Conservation (phyloP, 1,140 invertebrate genomes). For the Rhyzopertha dominica region DNA sequence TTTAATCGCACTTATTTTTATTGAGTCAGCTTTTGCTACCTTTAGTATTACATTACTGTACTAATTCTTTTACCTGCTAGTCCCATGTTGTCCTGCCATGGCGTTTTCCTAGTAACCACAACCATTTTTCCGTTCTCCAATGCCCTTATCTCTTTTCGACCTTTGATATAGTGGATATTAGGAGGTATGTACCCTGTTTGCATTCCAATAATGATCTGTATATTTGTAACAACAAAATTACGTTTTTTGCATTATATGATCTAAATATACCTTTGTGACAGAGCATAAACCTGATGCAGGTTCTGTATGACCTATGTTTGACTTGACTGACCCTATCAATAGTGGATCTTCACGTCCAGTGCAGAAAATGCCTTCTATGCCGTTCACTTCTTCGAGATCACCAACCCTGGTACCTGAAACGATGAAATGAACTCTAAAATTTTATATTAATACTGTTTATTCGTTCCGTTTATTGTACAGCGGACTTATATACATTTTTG, state of each 20-base stretch:
- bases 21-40: too few relatives aligned
- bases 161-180: slow-evolving; percentile 68
- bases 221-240: slow-evolving; percentile 5
- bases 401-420: slow-evolving; percentile 62
- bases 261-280: slow-evolving; percentile 64
- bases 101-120: slow-evolving; percentile 59
- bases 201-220: slow-evolving; percentile 58
- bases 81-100: slow-evolving; percentile 54
- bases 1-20: too few relatives aligned
- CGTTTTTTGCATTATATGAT: neutral
- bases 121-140: slow-evolving; percentile 62
- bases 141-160: slow-evolving; percentile 67
- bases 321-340: slow-evolving; percentile 85
- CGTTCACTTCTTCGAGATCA: slow-evolving; percentile 83
- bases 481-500: too few relatives aligned
- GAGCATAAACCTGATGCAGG: slow-evolving; percentile 83
- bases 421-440: neutral
- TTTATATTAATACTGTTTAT: too few relatives aligned
- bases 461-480: too few relatives aligned
- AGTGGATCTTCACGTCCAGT: slow-evolving; percentile 63
- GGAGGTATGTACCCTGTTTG: slow-evolving; percentile 66
- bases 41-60: too few relatives aligned
- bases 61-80: slow-evolving; percentile 1
- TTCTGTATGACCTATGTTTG: slow-evolving; percentile 91
- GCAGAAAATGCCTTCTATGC: slow-evolving; percentile 79